Evolutionary conservation across 1,140 invertebrate genomes (phyloP).

Genomic region (Lordiphosa stackelbergi): DNA sequence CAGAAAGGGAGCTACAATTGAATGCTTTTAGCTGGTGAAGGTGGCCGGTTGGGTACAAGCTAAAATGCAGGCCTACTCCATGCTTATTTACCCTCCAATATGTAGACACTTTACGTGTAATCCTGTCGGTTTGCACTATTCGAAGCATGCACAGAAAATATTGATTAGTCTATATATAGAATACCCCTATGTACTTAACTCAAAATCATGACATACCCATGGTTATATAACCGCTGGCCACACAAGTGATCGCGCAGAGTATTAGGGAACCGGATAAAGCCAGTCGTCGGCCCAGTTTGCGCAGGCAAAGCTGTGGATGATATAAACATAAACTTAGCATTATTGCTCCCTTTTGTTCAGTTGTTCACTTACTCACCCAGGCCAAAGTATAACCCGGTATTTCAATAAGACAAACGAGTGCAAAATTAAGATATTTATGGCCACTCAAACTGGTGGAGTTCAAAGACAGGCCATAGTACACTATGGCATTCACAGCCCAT

Average conservation of each 20-base stretch:
- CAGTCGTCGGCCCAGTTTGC: slow-evolving; percentile 79
- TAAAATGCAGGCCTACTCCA: slow-evolving; percentile 7
- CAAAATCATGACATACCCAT: slow-evolving; percentile 35
- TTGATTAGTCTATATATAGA: not conserved
- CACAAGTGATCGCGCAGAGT: slow-evolving; percentile 80
- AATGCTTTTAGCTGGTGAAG: no score
- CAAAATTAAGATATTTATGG: slow-evolving; percentile 82
- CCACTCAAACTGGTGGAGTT: slow-evolving; percentile 83
- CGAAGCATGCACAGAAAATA: slow-evolving; percentile 20
- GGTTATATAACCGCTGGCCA: slow-evolving; percentile 73
- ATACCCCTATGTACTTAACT: not conserved
- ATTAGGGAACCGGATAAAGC: slow-evolving; percentile 79
- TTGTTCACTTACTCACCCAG: slow-evolving; percentile 49
- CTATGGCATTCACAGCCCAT: slow-evolving; percentile 83
- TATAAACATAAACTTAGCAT: no score
- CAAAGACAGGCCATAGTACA: slow-evolving; percentile 85
- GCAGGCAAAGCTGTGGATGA: slow-evolving; percentile 73
- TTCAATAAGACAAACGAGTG: slow-evolving; percentile 80
- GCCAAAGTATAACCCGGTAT: slow-evolving; percentile 80
- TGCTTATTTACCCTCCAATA: not conserved
- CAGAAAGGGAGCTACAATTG: no score
- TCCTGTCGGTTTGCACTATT: slow-evolving; percentile 39
- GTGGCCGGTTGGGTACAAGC: no score
- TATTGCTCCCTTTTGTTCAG: no score
- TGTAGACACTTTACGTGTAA: slow-evolving; percentile 27